phyloP scores from a whole-genome alignment of 2,888 invertebrate genomes.

The Miltochrista miniata region DNA sequence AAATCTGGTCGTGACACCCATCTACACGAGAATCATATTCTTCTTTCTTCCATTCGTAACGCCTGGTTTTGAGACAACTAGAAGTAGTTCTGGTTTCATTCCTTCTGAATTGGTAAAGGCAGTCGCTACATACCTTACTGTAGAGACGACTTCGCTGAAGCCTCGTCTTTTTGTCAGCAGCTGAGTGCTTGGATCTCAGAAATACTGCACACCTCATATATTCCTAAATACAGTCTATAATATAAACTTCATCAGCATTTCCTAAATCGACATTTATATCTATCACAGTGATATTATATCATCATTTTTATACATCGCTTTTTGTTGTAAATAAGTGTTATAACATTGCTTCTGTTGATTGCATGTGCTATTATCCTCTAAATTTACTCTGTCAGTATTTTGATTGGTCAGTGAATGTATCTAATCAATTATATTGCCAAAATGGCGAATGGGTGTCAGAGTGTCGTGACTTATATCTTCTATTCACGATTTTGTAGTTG shows the following conservation, averaged over 20 bases:
- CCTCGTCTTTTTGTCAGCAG: too few species aligned
- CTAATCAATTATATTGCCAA: constrained; percentile 45
- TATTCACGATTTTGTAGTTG: constrained; percentile 13
- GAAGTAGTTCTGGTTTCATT: too few species aligned
- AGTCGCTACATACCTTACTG: too few species aligned
- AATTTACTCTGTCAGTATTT: constrained; percentile 33
- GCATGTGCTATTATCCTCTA: constrained; percentile 35
- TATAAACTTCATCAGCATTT: background rate
- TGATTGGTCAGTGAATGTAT: constrained; percentile 25
- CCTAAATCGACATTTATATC: background rate
- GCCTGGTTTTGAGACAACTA: too few species aligned
- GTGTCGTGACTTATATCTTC: constrained; percentile 24
- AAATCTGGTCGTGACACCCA: too few species aligned
- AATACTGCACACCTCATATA: too few species aligned
- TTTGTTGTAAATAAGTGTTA: too few species aligned
- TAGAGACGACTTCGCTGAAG: too few species aligned
- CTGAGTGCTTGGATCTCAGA: too few species aligned
- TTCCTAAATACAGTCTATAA: background rate
- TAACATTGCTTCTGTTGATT: constrained; percentile 21
- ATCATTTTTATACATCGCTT: constrained; percentile 9
- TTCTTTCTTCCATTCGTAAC: too few species aligned
- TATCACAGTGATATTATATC: constrained; percentile 14
- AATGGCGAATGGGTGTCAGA: constrained; percentile 27
- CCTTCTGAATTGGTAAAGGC: too few species aligned
- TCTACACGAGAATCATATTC: too few species aligned